Evolutionary conservation across 64 coral and sea anemone genomes (phyloP).

Genomic region (Anthopleura sola): DNA sequence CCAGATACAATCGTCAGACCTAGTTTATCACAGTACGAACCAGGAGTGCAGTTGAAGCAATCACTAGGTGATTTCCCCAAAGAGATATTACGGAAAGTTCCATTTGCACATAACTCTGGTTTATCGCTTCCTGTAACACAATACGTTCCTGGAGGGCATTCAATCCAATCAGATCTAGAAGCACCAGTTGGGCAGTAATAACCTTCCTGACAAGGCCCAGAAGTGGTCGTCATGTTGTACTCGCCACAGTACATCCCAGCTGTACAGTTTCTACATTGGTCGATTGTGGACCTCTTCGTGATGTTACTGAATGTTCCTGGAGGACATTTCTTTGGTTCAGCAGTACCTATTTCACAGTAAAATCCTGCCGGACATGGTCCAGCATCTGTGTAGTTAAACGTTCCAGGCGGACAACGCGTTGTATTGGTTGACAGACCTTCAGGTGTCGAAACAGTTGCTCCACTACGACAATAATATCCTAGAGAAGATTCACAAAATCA

Average conservation of each 20-base stretch:
- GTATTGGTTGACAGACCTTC: conserved; percentile 56
- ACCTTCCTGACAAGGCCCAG: conserved; percentile 63
- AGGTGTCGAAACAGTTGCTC: conserved; percentile 78
- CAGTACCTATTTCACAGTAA: conserved; percentile 78
- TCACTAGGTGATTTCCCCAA: conserved; percentile 56
- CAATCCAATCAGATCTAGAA: conserved; percentile 64
- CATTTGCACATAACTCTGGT: conserved; percentile 63
- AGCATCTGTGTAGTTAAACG: conserved; percentile 93
- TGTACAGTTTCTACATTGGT: conserved; percentile 92
- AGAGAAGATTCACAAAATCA: background rate
- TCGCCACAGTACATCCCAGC: conserved; percentile 74
- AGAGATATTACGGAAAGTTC: conserved; percentile 78
- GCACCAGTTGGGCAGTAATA: conserved; percentile 83
- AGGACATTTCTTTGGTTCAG: conserved; percentile 79
- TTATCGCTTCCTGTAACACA: conserved; percentile 64
- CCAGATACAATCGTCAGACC: conserved; percentile 73
- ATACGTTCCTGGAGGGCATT: conserved; percentile 78
- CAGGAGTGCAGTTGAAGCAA: conserved; percentile 87
- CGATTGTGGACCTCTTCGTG: conserved; percentile 57
- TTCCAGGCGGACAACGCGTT: conserved; percentile 81
- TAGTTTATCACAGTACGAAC: conserved; percentile 81
- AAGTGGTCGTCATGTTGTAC: conserved; percentile 63
- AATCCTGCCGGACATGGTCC: conserved; percentile 87
- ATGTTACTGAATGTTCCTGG: conserved; percentile 89
- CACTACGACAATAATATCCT: conserved; percentile 97